A percentile compares a stretch with the other conserved stretches of the same genome.
phyloP scores from a whole-genome alignment of 1,140 invertebrate species.

The Ceratina japonica region DNA sequence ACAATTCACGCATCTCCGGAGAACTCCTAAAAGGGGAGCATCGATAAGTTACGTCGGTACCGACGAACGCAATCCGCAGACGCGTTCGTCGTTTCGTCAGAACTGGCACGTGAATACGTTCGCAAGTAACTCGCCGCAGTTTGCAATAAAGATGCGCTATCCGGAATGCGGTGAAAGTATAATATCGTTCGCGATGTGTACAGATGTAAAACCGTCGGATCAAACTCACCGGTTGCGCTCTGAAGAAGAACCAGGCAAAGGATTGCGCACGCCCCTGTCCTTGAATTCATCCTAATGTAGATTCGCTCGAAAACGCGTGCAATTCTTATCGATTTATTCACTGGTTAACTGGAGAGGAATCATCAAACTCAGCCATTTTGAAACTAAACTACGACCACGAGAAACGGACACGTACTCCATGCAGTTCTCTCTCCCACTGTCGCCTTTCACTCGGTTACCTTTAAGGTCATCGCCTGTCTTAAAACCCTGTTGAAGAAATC shows the following conservation, averaged over 20 bases:
- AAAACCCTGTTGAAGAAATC: slow-evolving; percentile 25
- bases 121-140: not conserved
- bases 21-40: slow-evolving; percentile 73
- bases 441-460: slow-evolving; percentile 58
- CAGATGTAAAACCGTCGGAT: not conserved
- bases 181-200: slow-evolving; percentile 5
- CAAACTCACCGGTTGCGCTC: slow-evolving; percentile 52
- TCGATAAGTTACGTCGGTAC: slow-evolving; percentile 6
- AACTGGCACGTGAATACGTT: not conserved
- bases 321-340: slow-evolving; percentile 9
- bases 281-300: slow-evolving; percentile 49
- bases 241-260: slow-evolving; percentile 36
- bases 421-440: slow-evolving; percentile 43
- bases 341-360: slow-evolving; percentile 20
- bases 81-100: not conserved
- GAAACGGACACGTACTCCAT: slow-evolving; percentile 39
- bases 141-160: slow-evolving; percentile 18
- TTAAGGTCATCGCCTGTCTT: slow-evolving; percentile 52
- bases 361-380: slow-evolving; percentile 72
- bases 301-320: not conserved
- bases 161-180: slow-evolving; percentile 47
- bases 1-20: slow-evolving; percentile 88
- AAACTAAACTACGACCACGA: slow-evolving; percentile 57
- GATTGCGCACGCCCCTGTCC: slow-evolving; percentile 22
- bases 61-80: not conserved